Percentiles rank a stretch among this genome's conserved stretches.
These are phyloP conservation scores for Lampris incognitus DNA, from an alignment of 2,113 vertebrate genomes.

Conservation along the genomic window DNA sequence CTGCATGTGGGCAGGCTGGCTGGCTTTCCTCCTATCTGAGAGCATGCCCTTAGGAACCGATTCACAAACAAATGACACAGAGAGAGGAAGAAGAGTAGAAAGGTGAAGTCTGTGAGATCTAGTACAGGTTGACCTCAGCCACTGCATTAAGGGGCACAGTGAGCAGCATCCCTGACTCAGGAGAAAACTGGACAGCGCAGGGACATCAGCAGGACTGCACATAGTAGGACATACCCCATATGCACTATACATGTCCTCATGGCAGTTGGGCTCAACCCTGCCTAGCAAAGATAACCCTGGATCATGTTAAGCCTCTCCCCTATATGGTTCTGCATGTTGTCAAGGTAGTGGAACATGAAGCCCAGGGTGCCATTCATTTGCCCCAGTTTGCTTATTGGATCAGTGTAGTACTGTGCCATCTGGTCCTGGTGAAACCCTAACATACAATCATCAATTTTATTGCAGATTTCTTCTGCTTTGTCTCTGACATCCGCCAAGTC, in stretches of 20 bases:
- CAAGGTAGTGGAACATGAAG: slow-evolving; percentile 72
- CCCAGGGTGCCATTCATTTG: slow-evolving; percentile 84
- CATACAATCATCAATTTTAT: slow-evolving; percentile 81
- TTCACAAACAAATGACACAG: slow-evolving; percentile 77
- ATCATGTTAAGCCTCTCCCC: slow-evolving; percentile 80
- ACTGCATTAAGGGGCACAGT: slow-evolving; percentile 76
- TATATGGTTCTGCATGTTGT: slow-evolving; percentile 73
- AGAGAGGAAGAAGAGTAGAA: slow-evolving; percentile 76
- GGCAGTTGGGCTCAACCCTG: slow-evolving; percentile 78
- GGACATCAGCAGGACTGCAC: slow-evolving; percentile 80
- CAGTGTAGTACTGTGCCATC: slow-evolving; percentile 76
- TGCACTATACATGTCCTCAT: slow-evolving; percentile 81
- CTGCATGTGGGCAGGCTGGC: not conserved
- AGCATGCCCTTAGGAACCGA: slow-evolving; percentile 21
- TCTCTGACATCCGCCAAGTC: slow-evolving; percentile 71
- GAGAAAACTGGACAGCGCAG: slow-evolving; percentile 74
- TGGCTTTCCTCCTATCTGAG: slow-evolving; percentile 19
- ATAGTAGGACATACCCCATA: slow-evolving; percentile 75
- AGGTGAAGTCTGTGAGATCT: slow-evolving; percentile 74
- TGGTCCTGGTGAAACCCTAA: slow-evolving; percentile 81
- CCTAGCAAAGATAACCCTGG: slow-evolving; percentile 76
- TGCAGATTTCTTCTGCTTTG: slow-evolving; percentile 76
- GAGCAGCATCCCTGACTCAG: slow-evolving; percentile 76
- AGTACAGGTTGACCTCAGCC: slow-evolving; percentile 78
- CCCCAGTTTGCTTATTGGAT: slow-evolving; percentile 83